These are phyloP conservation scores for Drosophila picticornis DNA, from an alignment of 2,888 invertebrate genomes.

Conservation along the genomic window DNA sequence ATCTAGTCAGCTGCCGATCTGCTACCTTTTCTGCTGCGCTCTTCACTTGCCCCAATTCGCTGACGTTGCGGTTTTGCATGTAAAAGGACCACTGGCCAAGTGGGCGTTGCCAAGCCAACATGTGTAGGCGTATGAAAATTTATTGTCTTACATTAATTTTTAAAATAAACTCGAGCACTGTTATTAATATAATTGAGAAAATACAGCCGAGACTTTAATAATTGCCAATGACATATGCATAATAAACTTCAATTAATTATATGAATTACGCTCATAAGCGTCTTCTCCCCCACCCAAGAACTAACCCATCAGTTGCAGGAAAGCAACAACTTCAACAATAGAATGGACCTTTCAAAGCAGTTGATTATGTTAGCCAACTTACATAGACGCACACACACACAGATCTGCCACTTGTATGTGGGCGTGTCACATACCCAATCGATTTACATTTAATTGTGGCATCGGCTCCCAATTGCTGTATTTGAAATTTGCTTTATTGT, in stretches of 20 bases:
- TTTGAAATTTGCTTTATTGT: conserved; percentile 69
- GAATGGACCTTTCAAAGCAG: conserved; percentile 20
- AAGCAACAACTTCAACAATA: conserved; percentile 20
- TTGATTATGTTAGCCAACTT: conserved; percentile 40
- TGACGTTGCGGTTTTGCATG: conserved; percentile 65
- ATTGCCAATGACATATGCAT: conserved; percentile 38
- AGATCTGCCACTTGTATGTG: conserved; percentile 17
- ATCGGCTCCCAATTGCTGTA: conserved; percentile 66
- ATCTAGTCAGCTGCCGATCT: conserved; percentile 18
- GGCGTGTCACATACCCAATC: conserved; percentile 51
- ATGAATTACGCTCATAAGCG: conserved; percentile 23
- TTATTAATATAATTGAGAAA: conserved; percentile 14
- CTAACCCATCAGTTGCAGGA: conserved; percentile 33
- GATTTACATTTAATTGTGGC: conserved; percentile 79
- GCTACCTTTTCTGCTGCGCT: conserved; percentile 13
- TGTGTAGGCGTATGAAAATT: conserved; percentile 56
- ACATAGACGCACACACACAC: background rate
- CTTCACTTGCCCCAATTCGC: conserved; percentile 49
- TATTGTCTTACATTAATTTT: conserved; percentile 61
- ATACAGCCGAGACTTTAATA: conserved; percentile 32
- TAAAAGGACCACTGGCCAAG: conserved; percentile 41
- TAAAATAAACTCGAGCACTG: conserved; percentile 27
- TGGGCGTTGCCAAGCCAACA: conserved; percentile 12
- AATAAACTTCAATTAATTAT: conserved; percentile 68
- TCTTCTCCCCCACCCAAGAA: background rate